These are phyloP conservation scores for Celastrina argiolus DNA, from an alignment of 2,888 invertebrate species.

Conservation along the genomic window DNA sequence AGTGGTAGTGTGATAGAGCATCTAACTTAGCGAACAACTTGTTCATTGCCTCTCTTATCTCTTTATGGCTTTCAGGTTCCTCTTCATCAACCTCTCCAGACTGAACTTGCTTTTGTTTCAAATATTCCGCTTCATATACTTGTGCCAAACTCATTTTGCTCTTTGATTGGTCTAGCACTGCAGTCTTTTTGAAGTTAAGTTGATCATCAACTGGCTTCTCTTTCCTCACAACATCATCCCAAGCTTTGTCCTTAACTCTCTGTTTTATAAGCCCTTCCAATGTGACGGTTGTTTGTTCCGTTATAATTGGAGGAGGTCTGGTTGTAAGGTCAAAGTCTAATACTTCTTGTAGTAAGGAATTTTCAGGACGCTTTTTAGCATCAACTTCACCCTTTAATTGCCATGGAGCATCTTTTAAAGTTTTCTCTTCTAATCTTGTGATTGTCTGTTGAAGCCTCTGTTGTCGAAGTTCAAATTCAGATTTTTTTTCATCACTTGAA, in stretches of 20 bases:
- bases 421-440: conserved; percentile 82
- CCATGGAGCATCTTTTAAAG: conserved; percentile 93
- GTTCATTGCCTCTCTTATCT: conserved; percentile 86
- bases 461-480: conserved; percentile 86
- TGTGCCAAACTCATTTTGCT: conserved; percentile 95
- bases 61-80: conserved; percentile 86
- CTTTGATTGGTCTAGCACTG: conserved; percentile 94
- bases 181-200: conserved; percentile 89
- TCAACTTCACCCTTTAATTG: conserved; percentile 94
- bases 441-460: conserved; percentile 84
- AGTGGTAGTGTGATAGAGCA: conserved; percentile 95
- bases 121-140: conserved; percentile 93
- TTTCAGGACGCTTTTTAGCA: conserved; percentile 88
- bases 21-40: conserved; percentile 91
- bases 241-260: conserved; percentile 94
- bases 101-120: conserved; percentile 80
- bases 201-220: conserved; percentile 90
- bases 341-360: conserved; percentile 94
- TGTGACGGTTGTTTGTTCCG: conserved; percentile 90
- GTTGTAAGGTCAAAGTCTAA: conserved; percentile 92
- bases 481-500: conserved; percentile 61
- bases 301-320: conserved; percentile 93
- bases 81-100: conserved; percentile 78
- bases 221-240: conserved; percentile 95
- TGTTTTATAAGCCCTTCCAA: conserved; percentile 94